Evolutionary conservation across 2,797 vertebrate genomes (phyloP).

Genomic region (Megalops cyprinoides): DNA sequence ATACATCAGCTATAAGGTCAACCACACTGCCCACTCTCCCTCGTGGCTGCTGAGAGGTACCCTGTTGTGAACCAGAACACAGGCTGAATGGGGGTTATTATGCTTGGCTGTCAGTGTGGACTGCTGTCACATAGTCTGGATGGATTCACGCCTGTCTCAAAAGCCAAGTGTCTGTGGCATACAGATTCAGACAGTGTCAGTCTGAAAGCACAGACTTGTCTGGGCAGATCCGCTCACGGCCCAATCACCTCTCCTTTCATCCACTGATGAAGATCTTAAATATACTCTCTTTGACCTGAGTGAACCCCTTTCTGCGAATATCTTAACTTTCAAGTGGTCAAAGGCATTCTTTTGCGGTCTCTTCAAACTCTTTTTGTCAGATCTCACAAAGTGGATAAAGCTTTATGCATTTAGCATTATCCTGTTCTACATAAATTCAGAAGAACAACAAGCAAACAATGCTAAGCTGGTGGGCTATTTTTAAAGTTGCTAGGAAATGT

Average conservation of each 20-base stretch:
- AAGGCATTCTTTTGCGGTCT: neutral
- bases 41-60: neutral
- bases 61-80: neutral
- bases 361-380: neutral
- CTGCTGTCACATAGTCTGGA: neutral
- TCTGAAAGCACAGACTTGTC: neutral
- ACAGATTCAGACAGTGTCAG: neutral
- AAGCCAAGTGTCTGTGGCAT: neutral
- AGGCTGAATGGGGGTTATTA: neutral
- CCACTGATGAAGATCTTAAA: conserved; percentile 15
- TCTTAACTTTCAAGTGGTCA: neutral
- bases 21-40: neutral
- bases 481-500: no score
- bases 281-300: neutral
- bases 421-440: no score
- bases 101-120: neutral
- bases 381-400: no score
- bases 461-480: no score
- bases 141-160: neutral
- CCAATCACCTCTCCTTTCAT: neutral
- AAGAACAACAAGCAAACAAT: no score
- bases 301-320: neutral
- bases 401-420: no score
- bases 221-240: neutral
- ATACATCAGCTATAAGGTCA: neutral